Evolutionary conservation across 2,797 vertebrate species (phyloP), one percentile per base, ranked within the genome.

Genomic region (Ciconia nigra): DNA sequence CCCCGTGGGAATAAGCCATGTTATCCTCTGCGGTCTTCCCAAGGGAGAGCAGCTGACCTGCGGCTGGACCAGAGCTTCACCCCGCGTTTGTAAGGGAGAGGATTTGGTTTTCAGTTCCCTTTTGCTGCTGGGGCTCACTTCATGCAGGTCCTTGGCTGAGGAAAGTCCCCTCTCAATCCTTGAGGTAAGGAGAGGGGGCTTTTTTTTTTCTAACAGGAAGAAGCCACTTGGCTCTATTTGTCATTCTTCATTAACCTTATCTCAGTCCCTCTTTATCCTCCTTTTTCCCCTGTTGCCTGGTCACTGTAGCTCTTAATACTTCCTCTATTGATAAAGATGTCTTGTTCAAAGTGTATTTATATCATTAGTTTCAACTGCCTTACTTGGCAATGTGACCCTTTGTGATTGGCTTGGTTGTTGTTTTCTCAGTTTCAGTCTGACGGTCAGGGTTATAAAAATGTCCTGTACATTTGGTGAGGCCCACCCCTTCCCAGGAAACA

Each of bases 211-310:
- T 35, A 57, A 87, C 81, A 94, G 93, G 93, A 96, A 96, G 93
- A 94, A 72, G 47, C 67, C 90, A 92, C 97, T 97, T 96, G 91
- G 78, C 92, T 96, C 73, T 89, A 52, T 84, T 94, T 96, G 92
- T 91, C 72, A 82, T 95, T 89, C 93, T 94, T 95, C 93, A 90
- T 97, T 96, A 94, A 58, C 93, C 94, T 95, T 97, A 97, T 97
- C 96, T 95, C 83, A 65, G 62, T 54, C 78, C 20, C 47, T 81
- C 79, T 95, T 95, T 90, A 95, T 80, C 95, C 85, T 77, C 41
- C 82, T 93, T 91, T 82, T 76, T 86, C 58, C 82, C 18, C 5
- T 62, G 58, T 83, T 91, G 82, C 95, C 79, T 86, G 85, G 81
- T 85, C 83, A 67, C 83, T 96, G 86, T 57, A 94, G 84, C 31